Evolutionary conservation across 2,113 vertebrate genomes (phyloP), one percentile per base, ranked within the genome.

Genomic region (Garra rufa): DNA sequence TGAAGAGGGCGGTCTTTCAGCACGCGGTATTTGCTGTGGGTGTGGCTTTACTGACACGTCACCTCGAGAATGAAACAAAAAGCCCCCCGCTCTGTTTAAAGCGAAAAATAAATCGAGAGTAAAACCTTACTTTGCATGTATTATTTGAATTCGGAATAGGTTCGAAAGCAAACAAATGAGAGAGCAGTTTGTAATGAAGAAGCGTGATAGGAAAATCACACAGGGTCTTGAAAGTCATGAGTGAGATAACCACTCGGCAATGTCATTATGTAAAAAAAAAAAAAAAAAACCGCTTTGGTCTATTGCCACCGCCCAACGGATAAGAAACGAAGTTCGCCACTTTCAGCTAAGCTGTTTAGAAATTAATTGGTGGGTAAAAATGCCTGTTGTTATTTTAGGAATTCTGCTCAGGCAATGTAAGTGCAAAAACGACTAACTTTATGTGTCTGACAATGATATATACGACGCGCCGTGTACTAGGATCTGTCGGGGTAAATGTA

Each of bases 31-130:
- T n/a, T 57, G 76, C 81, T 86, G 50, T 90, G 90, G 88, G 88
- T 85, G 90, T 55, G 86, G 89, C 85, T 55, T 75, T 88, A 76
- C 76, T 88, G 92, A 93, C 94, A 95, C 96, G 95, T 96, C 96
- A 95, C 89, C 94, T 89, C 82, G 87, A 85, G 50, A 83, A 87
- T 80, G 87, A 91, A 91, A 91, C 91, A 90, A 88, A 90, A 91
- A 89, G 82, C 78, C 63, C 78, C 61, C 28, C 41, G 59, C 69
- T 71, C 52, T 57, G 70, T 83, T 88, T 84, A 83, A 52, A 65
- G 59, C 50, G 71, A 81, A n/a, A 85, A 82, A 57, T 21, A 38
- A 46, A 44, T 63, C 38, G 34, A 5, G 13, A 4, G 14, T 80
- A 19, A 48, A 67, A 48, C 8, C n/a, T 13, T 6, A 48, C 26